phyloP scores from a whole-genome alignment of 2,888 invertebrate species.

The Hecatera dysodea region DNA sequence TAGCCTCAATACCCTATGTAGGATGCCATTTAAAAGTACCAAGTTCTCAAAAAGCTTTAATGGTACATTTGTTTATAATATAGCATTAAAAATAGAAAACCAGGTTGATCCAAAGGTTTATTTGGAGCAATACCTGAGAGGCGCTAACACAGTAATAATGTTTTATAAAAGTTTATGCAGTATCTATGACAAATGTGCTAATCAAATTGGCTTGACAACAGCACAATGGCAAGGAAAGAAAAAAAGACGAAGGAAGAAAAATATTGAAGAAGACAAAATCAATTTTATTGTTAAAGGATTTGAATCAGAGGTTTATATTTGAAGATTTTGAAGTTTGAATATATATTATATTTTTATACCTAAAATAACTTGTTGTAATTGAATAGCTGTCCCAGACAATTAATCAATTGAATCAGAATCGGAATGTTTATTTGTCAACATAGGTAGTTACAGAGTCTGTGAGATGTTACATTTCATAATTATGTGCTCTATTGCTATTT shows the following conservation, averaged over 20 bases:
- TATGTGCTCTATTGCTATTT: no score
- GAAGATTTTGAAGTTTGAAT: slow-evolving; percentile 36
- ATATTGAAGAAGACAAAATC: slow-evolving; percentile 73
- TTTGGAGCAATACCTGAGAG: slow-evolving; percentile 87
- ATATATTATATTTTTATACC: slow-evolving; percentile 19
- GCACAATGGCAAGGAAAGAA: slow-evolving; percentile 74
- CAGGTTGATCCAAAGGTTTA: slow-evolving; percentile 90
- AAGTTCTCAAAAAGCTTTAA: slow-evolving; percentile 92
- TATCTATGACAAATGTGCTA: slow-evolving; percentile 72
- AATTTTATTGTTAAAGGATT: slow-evolving; percentile 83
- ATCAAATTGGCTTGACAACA: slow-evolving; percentile 76
- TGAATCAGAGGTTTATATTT: slow-evolving; percentile 83
- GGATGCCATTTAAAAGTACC: slow-evolving; percentile 90
- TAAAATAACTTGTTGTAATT: slow-evolving; percentile 3
- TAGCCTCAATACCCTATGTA: slow-evolving; percentile 92
- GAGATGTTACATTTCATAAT: no score
- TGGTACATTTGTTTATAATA: slow-evolving; percentile 95
- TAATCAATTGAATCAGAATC: not conserved
- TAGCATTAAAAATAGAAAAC: slow-evolving; percentile 91
- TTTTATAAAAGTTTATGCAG: slow-evolving; percentile 82
- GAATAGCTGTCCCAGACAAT: not conserved
- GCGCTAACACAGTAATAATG: slow-evolving; percentile 78
- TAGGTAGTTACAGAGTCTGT: no score
- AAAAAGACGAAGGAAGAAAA: slow-evolving; percentile 73
- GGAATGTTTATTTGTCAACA: no score